Evolutionary conservation across 2,797 vertebrate genomes (phyloP).

Genomic region (Gymnothorax javanicus): DNA sequence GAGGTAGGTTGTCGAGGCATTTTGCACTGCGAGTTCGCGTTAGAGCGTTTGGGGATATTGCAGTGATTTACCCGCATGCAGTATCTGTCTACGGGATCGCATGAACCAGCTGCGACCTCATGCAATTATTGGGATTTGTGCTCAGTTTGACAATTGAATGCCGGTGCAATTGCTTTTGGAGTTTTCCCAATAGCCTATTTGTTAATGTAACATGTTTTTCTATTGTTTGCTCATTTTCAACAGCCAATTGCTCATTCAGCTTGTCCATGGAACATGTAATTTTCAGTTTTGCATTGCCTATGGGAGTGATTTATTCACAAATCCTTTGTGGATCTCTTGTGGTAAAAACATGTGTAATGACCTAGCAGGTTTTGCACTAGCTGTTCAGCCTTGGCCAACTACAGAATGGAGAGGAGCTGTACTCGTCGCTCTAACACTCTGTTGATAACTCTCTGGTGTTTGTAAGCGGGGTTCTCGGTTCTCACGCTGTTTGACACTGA

Average conservation of each 20-base stretch:
- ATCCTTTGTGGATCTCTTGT: not conserved
- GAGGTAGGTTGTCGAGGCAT: not conserved
- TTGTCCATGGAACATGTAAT: not conserved
- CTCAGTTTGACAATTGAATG: not conserved
- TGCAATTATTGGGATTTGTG: not conserved
- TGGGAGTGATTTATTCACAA: not conserved
- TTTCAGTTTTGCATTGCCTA: not conserved
- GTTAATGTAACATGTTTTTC: not conserved
- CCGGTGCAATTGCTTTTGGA: not conserved
- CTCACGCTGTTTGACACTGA: conserved; percentile 25
- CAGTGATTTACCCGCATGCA: not conserved
- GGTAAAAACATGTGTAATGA: not conserved
- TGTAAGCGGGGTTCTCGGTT: conserved; percentile 3
- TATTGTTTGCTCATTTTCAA: not conserved
- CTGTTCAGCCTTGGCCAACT: not conserved
- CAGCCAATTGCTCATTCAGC: not conserved
- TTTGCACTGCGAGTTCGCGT: not conserved
- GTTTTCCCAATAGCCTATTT: not conserved
- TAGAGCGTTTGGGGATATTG: not conserved
- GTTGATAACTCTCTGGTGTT: not conserved
- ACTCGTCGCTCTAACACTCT: not conserved
- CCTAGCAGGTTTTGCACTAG: not conserved
- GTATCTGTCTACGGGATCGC: not conserved
- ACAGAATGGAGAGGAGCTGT: not conserved
- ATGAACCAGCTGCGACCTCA: not conserved